Conservation (phyloP, 1,140 invertebrate genomes). For the Heliothis virescens region DNA sequence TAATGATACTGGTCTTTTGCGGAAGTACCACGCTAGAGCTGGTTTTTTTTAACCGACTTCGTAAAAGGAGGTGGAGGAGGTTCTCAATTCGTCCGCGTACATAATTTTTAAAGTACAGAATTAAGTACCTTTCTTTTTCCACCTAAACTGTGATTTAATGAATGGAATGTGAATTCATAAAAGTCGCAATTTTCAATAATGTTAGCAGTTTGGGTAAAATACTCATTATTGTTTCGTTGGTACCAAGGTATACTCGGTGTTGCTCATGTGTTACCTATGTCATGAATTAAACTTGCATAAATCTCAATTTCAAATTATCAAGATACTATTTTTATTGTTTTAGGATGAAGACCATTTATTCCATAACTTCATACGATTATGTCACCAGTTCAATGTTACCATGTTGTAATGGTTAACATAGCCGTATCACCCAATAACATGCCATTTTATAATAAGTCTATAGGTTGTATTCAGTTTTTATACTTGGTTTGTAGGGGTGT, state of each 20-base stretch:
- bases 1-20: background rate
- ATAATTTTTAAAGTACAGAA: too few species aligned
- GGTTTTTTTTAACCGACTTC: background rate
- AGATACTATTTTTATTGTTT: slow-evolving; percentile 6
- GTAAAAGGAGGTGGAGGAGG: too few species aligned
- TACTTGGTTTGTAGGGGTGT: background rate
- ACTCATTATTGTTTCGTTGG: too few species aligned
- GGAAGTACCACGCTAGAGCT: background rate
- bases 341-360: background rate
- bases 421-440: background rate
- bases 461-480: slow-evolving; percentile 17
- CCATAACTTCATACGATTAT: background rate
- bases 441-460: background rate
- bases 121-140: too few species aligned
- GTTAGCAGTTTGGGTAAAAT: too few species aligned
- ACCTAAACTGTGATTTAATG: too few species aligned
- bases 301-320: background rate
- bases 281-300: background rate
- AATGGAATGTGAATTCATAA: too few species aligned
- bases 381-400: background rate
- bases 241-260: too few species aligned
- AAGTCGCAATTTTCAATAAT: too few species aligned
- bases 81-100: too few species aligned
- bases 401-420: background rate
- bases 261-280: background rate